Evolutionary conservation across 2,888 invertebrate genomes (phyloP).

Genomic region (Eurytoma californica): DNA sequence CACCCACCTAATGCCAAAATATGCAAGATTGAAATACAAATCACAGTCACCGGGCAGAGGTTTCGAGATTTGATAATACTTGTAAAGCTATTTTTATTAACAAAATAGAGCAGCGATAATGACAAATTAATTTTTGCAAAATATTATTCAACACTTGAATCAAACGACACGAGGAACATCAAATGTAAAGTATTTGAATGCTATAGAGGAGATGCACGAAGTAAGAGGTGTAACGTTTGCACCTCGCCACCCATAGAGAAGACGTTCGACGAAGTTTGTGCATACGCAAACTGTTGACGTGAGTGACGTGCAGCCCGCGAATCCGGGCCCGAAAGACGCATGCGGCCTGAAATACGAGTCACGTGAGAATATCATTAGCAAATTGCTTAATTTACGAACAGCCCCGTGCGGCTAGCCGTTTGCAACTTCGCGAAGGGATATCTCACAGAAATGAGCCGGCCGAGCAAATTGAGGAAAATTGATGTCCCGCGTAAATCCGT

Average conservation of each 20-base stretch:
- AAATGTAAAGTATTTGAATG: slow-evolving; percentile 7
- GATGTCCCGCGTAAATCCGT: slow-evolving; percentile 50
- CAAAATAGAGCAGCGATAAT: too few species aligned
- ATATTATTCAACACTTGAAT: too few species aligned
- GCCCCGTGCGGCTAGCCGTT: slow-evolving; percentile 3
- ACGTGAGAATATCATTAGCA: slow-evolving; percentile 74
- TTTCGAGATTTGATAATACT: too few species aligned
- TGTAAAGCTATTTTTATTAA: too few species aligned
- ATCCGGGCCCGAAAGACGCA: slow-evolving; percentile 66
- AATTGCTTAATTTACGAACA: slow-evolving; percentile 73
- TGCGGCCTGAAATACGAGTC: slow-evolving; percentile 71
- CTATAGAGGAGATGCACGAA: not conserved
- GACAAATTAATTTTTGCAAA: too few species aligned
- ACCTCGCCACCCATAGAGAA: not conserved
- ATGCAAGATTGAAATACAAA: slow-evolving; percentile 43
- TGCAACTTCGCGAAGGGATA: too few species aligned
- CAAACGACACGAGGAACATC: not conserved
- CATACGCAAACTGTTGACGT: slow-evolving; percentile 8
- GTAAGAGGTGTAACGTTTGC: not conserved
- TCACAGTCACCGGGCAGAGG: not conserved
- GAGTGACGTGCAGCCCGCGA: slow-evolving; percentile 64
- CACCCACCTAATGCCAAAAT: slow-evolving; percentile 43
- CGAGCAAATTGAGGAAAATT: slow-evolving; percentile 49
- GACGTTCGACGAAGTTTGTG: slow-evolving; percentile 21
- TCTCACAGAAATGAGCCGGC: slow-evolving; percentile 11